Conservation (phyloP, 2,113 vertebrate genomes). For the Ailuropoda melanoleuca region DNA sequence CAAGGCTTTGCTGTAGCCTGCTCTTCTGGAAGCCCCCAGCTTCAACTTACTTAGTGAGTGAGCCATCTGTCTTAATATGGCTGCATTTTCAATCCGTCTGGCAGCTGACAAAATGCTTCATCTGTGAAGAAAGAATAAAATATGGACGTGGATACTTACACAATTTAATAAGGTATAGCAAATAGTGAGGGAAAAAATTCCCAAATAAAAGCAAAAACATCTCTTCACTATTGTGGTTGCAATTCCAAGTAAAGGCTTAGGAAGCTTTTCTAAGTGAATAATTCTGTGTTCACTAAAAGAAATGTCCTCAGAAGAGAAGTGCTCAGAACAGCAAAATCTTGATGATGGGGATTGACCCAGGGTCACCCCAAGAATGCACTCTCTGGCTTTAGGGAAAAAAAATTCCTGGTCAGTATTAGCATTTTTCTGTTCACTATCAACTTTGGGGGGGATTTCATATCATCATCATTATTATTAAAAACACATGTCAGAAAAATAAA, state of each 20-base stretch:
- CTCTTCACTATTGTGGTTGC: background rate
- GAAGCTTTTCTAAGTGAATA: background rate
- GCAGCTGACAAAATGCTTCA: background rate
- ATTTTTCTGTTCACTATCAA: slow-evolving; percentile 80
- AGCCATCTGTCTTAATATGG: background rate
- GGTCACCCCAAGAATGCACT: slow-evolving; percentile 70
- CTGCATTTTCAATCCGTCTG: background rate
- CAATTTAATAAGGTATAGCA: background rate
- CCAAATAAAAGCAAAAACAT: background rate
- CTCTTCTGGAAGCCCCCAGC: background rate
- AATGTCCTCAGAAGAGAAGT: slow-evolving; percentile 59
- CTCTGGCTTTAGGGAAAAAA: slow-evolving; percentile 70
- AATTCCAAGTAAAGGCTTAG: background rate
- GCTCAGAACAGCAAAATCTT: slow-evolving; percentile 63
- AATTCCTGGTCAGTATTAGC: slow-evolving; percentile 73
- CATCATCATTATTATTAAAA: slow-evolving; percentile 80
- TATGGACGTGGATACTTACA: background rate
- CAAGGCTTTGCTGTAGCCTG: background rate
- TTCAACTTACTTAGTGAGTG: background rate
- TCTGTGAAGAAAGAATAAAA: background rate
- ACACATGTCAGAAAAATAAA: slow-evolving; percentile 80
- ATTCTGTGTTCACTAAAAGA: slow-evolving; percentile 26
- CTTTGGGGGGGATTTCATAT: slow-evolving; percentile 59
- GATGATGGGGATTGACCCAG: slow-evolving; percentile 70
- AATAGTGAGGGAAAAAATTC: background rate